phyloP scores from a whole-genome alignment of 2,113 vertebrate species.

The Atherinomorus stipes region DNA sequence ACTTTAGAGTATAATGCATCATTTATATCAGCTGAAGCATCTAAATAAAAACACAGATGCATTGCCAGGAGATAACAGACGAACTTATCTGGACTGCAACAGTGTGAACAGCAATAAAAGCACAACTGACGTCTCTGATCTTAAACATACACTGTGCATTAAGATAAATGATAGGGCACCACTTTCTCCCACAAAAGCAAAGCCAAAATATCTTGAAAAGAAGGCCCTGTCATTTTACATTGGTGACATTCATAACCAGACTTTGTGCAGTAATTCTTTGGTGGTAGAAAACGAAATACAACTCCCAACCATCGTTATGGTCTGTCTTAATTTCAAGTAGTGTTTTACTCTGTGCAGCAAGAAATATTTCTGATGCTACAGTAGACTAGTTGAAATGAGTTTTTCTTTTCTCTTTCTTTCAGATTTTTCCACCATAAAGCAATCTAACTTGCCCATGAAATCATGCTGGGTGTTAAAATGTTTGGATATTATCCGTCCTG shows the following conservation, averaged over 20 bases:
- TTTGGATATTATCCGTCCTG: too few species aligned
- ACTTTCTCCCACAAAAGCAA: background rate
- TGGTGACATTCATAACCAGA: background rate
- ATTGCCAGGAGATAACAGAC: background rate
- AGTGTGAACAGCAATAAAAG: background rate
- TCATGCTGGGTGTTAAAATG: too few species aligned
- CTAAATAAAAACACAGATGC: background rate
- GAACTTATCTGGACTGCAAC: background rate
- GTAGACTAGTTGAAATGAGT: too few species aligned
- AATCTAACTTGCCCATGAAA: too few species aligned
- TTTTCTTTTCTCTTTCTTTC: too few species aligned
- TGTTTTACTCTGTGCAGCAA: too few species aligned
- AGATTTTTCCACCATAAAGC: too few species aligned
- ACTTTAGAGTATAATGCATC: slow-evolving; percentile 3
- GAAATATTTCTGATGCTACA: too few species aligned
- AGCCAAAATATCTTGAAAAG: background rate
- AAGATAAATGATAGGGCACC: background rate
- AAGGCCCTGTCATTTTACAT: background rate
- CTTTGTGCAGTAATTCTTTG: background rate
- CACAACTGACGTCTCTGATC: background rate
- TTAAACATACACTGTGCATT: background rate
- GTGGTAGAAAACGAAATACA: background rate
- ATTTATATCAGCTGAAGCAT: background rate
- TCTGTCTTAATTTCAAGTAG: background rate
- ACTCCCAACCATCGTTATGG: background rate